Percentiles rank a stretch among this genome's conserved stretches.
Conservation (phyloP, 2,797 vertebrate genomes). For the Gadopsis bispinosus region DNA sequence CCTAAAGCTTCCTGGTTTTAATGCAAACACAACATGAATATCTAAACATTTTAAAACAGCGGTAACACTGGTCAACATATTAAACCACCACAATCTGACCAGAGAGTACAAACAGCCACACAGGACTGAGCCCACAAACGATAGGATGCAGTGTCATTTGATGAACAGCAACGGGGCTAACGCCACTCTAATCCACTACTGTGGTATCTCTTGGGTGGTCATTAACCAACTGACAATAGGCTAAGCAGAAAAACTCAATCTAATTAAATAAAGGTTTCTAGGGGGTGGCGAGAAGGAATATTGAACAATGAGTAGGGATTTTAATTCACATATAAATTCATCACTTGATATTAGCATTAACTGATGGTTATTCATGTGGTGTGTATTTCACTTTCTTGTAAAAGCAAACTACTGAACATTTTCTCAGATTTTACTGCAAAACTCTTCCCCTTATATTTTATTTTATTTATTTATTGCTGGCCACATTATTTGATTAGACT, state of each 20-base stretch:
- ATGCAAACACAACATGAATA: constrained; percentile 18
- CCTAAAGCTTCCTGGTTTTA: constrained; percentile 10
- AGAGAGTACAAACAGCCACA: constrained; percentile 18
- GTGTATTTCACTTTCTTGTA: background rate
- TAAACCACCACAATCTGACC: constrained; percentile 15
- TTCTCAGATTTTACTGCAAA: constrained; percentile 1
- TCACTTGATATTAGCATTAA: constrained; percentile 22
- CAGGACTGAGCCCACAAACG: constrained; percentile 37
- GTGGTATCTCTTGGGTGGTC: constrained; percentile 62
- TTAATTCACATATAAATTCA: constrained; percentile 28
- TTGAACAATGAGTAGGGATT: constrained; percentile 18
- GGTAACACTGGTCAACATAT: background rate
- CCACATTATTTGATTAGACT: constrained; percentile 8
- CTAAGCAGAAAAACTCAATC: constrained; percentile 54
- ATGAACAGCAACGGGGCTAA: constrained; percentile 59
- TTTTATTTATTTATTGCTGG: constrained; percentile 1
- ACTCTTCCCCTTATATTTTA: background rate
- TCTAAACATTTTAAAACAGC: constrained; percentile 12
- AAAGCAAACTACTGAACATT: background rate
- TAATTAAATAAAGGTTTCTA: constrained; percentile 57
- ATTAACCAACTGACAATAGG: constrained; percentile 63
- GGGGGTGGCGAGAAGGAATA: constrained; percentile 23
- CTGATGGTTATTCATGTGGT: constrained; percentile 33
- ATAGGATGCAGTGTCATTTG: constrained; percentile 42
- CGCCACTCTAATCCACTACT: constrained; percentile 38